phyloP scores from a whole-genome alignment of 2,888 invertebrate species.

The Luperina testacea region DNA sequence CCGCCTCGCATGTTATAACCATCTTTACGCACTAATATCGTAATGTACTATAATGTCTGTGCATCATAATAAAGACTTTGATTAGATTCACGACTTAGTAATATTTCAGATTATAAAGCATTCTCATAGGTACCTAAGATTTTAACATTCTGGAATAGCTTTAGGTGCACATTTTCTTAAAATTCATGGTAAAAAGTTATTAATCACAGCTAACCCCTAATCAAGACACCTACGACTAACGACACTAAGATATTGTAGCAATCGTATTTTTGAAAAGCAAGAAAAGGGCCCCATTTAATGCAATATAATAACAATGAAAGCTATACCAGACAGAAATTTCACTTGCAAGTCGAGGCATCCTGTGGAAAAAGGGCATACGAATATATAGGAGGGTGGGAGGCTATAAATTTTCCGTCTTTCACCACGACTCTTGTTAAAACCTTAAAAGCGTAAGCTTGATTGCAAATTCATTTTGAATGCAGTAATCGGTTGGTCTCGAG shows the following conservation, averaged over 20 bases:
- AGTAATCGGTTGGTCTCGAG: slow-evolving; percentile 57
- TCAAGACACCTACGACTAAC: neutral
- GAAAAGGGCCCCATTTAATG: neutral
- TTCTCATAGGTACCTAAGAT: neutral
- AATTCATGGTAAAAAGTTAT: neutral
- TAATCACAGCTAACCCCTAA: neutral
- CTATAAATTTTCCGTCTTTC: neutral
- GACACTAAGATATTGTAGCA: neutral
- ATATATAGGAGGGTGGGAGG: neutral
- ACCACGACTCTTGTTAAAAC: neutral
- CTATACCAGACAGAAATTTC: neutral
- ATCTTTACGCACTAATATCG: no score
- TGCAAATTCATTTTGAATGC: slow-evolving; percentile 59
- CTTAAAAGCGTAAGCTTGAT: slow-evolving; percentile 24
- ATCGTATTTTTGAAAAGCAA: neutral
- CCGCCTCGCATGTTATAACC: no score
- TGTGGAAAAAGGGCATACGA: no score
- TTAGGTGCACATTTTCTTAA: neutral
- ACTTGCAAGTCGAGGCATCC: neutral
- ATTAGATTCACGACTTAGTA: neutral
- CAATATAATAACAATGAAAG: slow-evolving; percentile 5
- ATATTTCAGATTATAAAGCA: neutral
- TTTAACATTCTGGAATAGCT: neutral
- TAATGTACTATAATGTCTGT: no score
- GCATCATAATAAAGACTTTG: neutral